phyloP scores from a whole-genome alignment of 2,797 vertebrate genomes.

The Tokudaia tokunoshimensis region DNA sequence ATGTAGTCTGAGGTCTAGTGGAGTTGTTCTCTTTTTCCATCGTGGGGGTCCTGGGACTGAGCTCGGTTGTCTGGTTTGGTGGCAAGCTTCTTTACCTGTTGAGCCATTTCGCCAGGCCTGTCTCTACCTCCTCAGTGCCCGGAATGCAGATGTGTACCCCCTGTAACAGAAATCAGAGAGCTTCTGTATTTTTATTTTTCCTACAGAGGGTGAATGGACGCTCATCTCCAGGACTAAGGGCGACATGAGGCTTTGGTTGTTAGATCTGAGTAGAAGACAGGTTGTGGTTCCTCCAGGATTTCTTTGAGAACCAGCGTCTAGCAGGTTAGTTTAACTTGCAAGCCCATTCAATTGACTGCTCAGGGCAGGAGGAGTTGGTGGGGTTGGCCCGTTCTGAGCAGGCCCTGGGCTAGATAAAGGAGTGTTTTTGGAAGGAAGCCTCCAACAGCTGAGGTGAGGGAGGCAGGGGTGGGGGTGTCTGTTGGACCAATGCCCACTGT shows the following conservation, averaged over 20 bases:
- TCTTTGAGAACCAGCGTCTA: background rate
- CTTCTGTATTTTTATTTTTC: background rate
- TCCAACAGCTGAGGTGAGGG: background rate
- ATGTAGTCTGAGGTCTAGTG: background rate
- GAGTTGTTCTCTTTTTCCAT: background rate
- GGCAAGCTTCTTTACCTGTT: background rate
- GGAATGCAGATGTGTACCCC: background rate
- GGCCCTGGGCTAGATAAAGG: background rate
- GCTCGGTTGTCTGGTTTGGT: background rate
- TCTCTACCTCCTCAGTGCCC: background rate
- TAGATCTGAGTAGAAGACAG: background rate
- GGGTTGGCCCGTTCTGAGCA: background rate
- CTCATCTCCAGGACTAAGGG: constrained; percentile 27
- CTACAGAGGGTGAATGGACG: background rate
- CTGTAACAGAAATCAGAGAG: background rate
- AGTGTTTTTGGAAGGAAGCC: background rate
- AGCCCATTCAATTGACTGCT: background rate
- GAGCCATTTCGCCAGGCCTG: background rate
- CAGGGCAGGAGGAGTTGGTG: background rate
- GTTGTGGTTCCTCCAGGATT: background rate
- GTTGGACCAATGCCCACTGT: constrained; percentile 64
- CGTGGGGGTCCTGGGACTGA: too few relatives aligned
- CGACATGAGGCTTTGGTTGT: background rate
- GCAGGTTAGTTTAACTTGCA: background rate
- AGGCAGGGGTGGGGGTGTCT: background rate